A percentile compares a stretch with the other conserved stretches of the same genome.
Conservation (phyloP, 2,888 invertebrate genomes). For the Malthinus seriepunctatus region DNA sequence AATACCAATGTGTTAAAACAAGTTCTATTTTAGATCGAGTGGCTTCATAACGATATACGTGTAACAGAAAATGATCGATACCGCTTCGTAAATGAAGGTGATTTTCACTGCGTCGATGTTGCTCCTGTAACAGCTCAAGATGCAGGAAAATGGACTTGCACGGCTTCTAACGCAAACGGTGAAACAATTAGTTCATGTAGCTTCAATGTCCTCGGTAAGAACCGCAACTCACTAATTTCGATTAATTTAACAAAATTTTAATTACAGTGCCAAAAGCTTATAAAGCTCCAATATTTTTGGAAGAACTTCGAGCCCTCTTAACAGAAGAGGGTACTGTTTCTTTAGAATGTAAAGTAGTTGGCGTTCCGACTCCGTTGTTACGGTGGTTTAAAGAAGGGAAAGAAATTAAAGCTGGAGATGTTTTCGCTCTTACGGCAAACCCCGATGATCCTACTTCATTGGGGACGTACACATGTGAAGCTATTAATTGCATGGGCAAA, state of each 20-base stretch:
- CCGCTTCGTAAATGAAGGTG: conserved; percentile 79
- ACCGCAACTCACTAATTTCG: not conserved
- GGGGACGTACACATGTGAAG: conserved; percentile 87
- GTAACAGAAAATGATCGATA: conserved; percentile 76
- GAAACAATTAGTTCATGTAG: conserved; percentile 76
- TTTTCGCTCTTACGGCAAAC: conserved; percentile 84
- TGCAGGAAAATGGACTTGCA: conserved; percentile 83
- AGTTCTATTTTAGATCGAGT: conserved; percentile 68
- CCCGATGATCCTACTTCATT: conserved; percentile 83
- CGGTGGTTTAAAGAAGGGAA: conserved; percentile 82
- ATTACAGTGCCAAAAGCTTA: conserved; percentile 81
- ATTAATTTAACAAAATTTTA: conserved; percentile 4
- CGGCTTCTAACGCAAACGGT: conserved; percentile 77
- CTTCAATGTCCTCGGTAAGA: conserved; percentile 74
- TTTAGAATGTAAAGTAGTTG: conserved; percentile 88
- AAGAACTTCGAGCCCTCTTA: conserved; percentile 78
- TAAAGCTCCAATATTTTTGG: conserved; percentile 84
- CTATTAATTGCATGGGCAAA: conserved; percentile 86
- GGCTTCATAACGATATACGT: conserved; percentile 82
- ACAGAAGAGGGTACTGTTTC: conserved; percentile 89
- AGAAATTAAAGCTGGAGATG: conserved; percentile 88
- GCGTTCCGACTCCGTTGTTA: conserved; percentile 77
- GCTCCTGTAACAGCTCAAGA: conserved; percentile 81
- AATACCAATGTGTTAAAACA: too few species aligned
- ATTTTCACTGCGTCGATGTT: conserved; percentile 83